Percentiles rank a stretch among this genome's conserved stretches.
phyloP scores from a whole-genome alignment of 64 coral and sea anemone species.

The Dendrophyllia cribrosa region DNA sequence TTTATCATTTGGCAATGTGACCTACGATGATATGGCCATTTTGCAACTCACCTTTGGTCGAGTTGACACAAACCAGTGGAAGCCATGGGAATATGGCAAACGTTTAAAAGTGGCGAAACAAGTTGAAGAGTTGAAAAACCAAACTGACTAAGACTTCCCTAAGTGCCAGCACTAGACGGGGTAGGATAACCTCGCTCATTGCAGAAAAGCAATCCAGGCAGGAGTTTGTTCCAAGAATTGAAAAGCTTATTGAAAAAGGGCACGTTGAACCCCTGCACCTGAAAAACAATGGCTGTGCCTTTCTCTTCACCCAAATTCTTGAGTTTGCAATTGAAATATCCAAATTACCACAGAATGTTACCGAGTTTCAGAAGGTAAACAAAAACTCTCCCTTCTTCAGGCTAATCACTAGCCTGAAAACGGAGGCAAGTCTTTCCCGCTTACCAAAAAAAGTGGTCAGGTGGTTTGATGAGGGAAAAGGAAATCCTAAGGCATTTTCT shows the following conservation, averaged over 20 bases:
- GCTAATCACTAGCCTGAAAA: constrained; percentile 6
- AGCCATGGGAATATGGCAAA: constrained; percentile 34
- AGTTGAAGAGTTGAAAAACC: constrained; percentile 11
- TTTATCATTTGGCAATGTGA: constrained; percentile 56
- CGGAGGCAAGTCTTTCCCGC: constrained; percentile 26
- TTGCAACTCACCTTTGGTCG: constrained; percentile 34
- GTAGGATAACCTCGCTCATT: constrained; percentile 46
- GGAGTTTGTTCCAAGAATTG: constrained; percentile 46
- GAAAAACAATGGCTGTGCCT: constrained; percentile 38
- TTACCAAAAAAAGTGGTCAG: constrained; percentile 54
- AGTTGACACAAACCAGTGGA: constrained; percentile 7
- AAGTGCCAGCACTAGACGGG: background rate
- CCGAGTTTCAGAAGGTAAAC: constrained; percentile 42
- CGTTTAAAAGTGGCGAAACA: constrained; percentile 20
- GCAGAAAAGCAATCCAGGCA: constrained; percentile 44
- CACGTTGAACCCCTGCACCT: constrained; percentile 57
- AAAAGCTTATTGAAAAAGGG: constrained; percentile 1
- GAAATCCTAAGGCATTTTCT: constrained; percentile 49
- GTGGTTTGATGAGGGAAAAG: constrained; percentile 69
- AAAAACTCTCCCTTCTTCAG: constrained; percentile 16
- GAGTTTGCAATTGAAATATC: background rate
- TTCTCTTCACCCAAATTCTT: constrained; percentile 7
- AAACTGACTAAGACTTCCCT: constrained; percentile 1
- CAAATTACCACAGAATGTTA: background rate
- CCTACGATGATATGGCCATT: constrained; percentile 14